Conservation (phyloP, 2,113 vertebrate species). For the Calyptommatus sinebrachiatus region DNA sequence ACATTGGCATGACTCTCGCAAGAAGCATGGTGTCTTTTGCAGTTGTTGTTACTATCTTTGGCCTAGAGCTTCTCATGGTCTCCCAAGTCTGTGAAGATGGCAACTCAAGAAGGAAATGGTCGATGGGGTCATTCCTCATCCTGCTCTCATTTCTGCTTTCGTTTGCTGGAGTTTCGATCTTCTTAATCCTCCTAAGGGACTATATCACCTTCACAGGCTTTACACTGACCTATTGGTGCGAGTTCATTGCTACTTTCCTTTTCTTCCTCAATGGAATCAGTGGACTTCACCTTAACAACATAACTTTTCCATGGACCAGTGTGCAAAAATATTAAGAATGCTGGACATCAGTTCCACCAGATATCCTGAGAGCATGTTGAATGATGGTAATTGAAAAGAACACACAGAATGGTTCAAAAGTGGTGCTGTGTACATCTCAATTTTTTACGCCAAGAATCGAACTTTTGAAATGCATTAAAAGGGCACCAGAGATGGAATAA, state of each 20-base stretch:
- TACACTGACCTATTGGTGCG: constrained; percentile 80
- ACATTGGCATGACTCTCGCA: constrained; percentile 60
- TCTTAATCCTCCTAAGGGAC: constrained; percentile 70
- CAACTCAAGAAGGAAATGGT: constrained; percentile 69
- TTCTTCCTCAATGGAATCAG: constrained; percentile 80
- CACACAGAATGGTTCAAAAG: no score
- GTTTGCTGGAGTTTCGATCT: constrained; percentile 66
- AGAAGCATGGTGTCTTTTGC: constrained; percentile 70
- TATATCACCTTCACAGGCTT: constrained; percentile 66
- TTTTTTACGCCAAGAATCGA: no score
- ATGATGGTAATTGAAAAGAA: constrained; percentile 51
- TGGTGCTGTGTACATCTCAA: no score
- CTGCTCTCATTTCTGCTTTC: constrained; percentile 71
- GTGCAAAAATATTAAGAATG: constrained; percentile 52
- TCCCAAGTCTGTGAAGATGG: constrained; percentile 78
- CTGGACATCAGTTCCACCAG: constrained; percentile 42
- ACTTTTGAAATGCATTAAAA: no score
- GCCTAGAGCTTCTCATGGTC: constrained; percentile 82
- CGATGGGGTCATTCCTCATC: constrained; percentile 70
- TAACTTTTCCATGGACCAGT: constrained; percentile 58
- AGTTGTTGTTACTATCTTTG: constrained; percentile 78
- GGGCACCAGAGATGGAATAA: no score
- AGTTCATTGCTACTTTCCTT: constrained; percentile 76
- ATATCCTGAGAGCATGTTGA: constrained; percentile 44
- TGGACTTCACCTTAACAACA: constrained; percentile 77